Conservation (phyloP, 2,113 vertebrate genomes). For the Chamaetylas fuelleborni region DNA sequence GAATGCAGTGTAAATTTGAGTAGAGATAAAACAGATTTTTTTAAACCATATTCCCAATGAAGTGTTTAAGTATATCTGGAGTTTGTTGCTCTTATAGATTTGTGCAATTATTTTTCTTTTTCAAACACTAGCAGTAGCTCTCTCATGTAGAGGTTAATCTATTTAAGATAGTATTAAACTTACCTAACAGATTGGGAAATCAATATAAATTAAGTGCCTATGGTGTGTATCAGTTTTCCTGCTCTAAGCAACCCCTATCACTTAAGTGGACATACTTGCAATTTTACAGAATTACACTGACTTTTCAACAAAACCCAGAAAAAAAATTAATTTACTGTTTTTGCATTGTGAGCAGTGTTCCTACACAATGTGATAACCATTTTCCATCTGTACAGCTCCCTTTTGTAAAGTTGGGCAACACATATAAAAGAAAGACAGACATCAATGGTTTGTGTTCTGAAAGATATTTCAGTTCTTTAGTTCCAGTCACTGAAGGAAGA, state of each 20-base stretch:
- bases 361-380: constrained; percentile 45
- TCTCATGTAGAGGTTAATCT: constrained; percentile 14
- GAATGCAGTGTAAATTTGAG: constrained; percentile 2
- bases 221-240: constrained; percentile 50
- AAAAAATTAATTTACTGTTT: constrained; percentile 58
- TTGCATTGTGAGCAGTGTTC: constrained; percentile 57
- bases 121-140: constrained; percentile 43
- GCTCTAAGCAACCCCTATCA: constrained; percentile 36
- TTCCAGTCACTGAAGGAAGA: constrained; percentile 79
- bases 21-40: not conserved
- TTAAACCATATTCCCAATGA: constrained; percentile 19
- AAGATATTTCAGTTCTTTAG: constrained; percentile 70
- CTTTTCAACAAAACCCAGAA: constrained; percentile 66
- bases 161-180: constrained; percentile 41
- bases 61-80: not conserved
- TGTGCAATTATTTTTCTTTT: constrained; percentile 47
- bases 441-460: constrained; percentile 68
- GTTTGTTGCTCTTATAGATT: constrained; percentile 12
- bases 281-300: constrained; percentile 61
- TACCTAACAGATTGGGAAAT: constrained; percentile 55
- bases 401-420: constrained; percentile 72
- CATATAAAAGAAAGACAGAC: constrained; percentile 57
- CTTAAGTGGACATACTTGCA: constrained; percentile 52
- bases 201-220: constrained; percentile 69
- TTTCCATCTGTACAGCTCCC: constrained; percentile 64